Evolutionary conservation across 1,140 invertebrate species (phyloP).

Genomic region (Venturia canescens): DNA sequence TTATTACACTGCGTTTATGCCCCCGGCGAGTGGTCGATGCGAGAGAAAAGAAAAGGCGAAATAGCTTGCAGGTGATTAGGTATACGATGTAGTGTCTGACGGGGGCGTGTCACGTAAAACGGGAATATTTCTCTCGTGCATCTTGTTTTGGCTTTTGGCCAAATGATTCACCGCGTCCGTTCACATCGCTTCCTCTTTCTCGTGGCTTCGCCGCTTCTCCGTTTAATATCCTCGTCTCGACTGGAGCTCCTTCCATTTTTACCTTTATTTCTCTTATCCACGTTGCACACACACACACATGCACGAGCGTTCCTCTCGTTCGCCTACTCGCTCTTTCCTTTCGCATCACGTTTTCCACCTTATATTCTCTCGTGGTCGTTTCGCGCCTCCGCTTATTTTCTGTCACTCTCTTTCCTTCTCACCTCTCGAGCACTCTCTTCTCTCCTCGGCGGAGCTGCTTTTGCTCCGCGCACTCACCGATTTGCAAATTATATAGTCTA

Average conservation of each 20-base stretch:
- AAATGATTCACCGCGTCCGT: conserved; percentile 37
- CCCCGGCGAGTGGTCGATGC: background rate
- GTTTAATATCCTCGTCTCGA: conserved; percentile 17
- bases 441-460: conserved; percentile 31
- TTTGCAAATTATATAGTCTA: conserved; percentile 71
- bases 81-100: background rate
- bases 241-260: conserved; percentile 17
- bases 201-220: background rate
- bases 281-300: no score
- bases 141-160: conserved; percentile 33
- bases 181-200: background rate
- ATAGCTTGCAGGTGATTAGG: conserved; percentile 12
- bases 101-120: conserved; percentile 16
- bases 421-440: background rate
- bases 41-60: background rate
- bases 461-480: conserved; percentile 49
- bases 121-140: conserved; percentile 33
- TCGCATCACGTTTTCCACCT: conserved; percentile 26
- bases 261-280: conserved; percentile 10
- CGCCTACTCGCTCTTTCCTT: conserved; percentile 25
- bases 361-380: conserved; percentile 19
- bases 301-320: background rate
- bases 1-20: background rate
- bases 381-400: conserved; percentile 34
- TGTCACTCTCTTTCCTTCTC: background rate